Evolutionary conservation across 1,140 invertebrate species (phyloP).

Genomic region (Aricia agestis): DNA sequence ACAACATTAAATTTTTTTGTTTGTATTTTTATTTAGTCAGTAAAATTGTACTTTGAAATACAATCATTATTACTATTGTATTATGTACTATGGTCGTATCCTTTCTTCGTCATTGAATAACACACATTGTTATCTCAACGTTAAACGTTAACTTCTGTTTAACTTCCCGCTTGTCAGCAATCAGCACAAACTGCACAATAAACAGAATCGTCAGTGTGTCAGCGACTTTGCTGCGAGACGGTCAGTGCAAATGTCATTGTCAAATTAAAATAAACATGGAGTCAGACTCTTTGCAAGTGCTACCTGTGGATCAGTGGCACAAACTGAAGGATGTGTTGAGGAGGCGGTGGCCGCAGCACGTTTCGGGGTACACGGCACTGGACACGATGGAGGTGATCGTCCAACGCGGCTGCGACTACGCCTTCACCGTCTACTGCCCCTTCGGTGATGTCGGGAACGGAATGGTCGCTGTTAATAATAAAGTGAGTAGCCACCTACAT

Average conservation of each 20-base stretch:
- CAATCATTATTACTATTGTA: too few relatives aligned
- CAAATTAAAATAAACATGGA: conserved; percentile 18
- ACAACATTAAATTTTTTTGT: too few relatives aligned
- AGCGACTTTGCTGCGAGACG: background rate
- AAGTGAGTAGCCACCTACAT: conserved; percentile 20
- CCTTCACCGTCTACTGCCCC: conserved; percentile 48
- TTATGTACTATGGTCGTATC: too few relatives aligned
- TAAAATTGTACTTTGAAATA: too few relatives aligned
- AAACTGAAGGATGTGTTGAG: conserved; percentile 37
- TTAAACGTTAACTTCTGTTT: too few relatives aligned
- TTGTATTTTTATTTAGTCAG: too few relatives aligned
- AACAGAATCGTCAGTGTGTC: background rate
- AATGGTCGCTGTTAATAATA: conserved; percentile 37
- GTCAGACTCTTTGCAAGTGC: conserved; percentile 36
- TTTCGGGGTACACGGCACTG: conserved; percentile 34
- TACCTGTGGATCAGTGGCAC: conserved; percentile 38
- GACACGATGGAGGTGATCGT: conserved; percentile 34
- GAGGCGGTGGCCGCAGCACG: conserved; percentile 37
- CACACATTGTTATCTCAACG: too few relatives aligned
- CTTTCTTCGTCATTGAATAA: too few relatives aligned
- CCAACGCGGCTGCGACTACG: conserved; percentile 34
- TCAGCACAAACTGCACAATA: too few relatives aligned
- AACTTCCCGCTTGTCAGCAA: too few relatives aligned
- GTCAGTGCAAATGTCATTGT: background rate
- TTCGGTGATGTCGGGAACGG: conserved; percentile 41